Percentiles rank a stretch among this genome's conserved stretches.
Conservation (phyloP, 2,797 vertebrate genomes). For the Sebastes vulpes region DNA sequence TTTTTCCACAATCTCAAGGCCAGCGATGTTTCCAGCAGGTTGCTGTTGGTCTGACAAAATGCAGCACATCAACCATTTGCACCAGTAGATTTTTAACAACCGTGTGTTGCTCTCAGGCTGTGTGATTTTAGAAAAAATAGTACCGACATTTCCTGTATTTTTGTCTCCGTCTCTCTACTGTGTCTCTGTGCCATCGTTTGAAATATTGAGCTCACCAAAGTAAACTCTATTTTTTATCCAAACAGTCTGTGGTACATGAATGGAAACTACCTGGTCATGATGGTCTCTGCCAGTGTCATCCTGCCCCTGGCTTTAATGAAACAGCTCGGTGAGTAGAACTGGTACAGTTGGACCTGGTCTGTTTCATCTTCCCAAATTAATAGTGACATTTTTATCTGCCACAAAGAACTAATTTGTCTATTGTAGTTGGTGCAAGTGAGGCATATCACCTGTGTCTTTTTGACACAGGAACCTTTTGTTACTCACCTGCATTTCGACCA, state of each 20-base stretch:
- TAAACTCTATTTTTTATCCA: constrained; percentile 49
- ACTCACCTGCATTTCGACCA: not conserved
- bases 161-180: not conserved
- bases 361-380: not conserved
- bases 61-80: not conserved
- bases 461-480: not conserved
- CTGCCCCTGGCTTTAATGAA: constrained; percentile 97
- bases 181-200: constrained; percentile 30
- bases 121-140: not conserved
- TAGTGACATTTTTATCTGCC: not conserved
- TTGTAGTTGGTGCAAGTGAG: not conserved
- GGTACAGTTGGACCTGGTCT: not conserved
- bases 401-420: not conserved
- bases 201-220: constrained; percentile 45
- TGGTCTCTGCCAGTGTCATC: constrained; percentile 91
- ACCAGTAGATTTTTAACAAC: not conserved
- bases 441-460: not conserved
- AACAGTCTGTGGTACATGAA: constrained; percentile 95
- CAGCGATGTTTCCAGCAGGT: constrained; percentile 15
- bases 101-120: not conserved
- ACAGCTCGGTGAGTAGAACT: constrained; percentile 92
- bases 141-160: not conserved
- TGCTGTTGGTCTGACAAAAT: not conserved
- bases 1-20: constrained; percentile 32
- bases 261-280: constrained; percentile 96